Conservation (phyloP, 2,888 invertebrate genomes). For the Balanococcus diminutus region DNA sequence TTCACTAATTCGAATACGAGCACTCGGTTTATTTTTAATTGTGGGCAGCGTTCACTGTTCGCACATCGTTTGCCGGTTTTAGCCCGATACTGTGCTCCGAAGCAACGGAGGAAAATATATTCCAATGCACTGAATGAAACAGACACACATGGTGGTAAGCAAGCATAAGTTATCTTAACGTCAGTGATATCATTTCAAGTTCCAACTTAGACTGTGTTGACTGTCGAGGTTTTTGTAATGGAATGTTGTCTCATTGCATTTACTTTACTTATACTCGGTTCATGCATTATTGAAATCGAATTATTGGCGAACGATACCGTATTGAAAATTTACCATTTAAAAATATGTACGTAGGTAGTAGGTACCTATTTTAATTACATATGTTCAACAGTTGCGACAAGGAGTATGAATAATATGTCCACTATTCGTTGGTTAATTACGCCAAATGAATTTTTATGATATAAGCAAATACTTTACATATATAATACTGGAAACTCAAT, state of each 20-base stretch:
- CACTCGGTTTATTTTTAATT: slow-evolving; percentile 35
- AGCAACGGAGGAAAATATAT: not conserved
- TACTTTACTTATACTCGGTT: not conserved
- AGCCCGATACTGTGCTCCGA: slow-evolving; percentile 39
- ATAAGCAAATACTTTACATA: too few relatives aligned
- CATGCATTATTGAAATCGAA: not conserved
- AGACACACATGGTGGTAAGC: slow-evolving; percentile 24
- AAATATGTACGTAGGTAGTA: too few relatives aligned
- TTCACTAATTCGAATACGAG: slow-evolving; percentile 20
- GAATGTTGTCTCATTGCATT: slow-evolving; percentile 28
- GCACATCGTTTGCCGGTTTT: slow-evolving; percentile 38
- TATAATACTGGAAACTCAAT: too few relatives aligned
- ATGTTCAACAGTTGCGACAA: too few relatives aligned
- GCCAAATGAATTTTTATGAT: too few relatives aligned
- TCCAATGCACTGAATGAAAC: not conserved
- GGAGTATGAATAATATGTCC: too few relatives aligned
- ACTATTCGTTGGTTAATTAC: too few relatives aligned
- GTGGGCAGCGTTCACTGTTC: slow-evolving; percentile 21
- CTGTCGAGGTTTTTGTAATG: not conserved
- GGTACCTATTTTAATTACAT: too few relatives aligned
- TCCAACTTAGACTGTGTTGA: slow-evolving; percentile 3
- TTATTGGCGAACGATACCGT: not conserved
- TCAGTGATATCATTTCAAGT: slow-evolving; percentile 16
- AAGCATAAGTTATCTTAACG: slow-evolving; percentile 22
- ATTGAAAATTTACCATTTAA: not conserved